Conservation (phyloP, 2,888 invertebrate species). For the Allolobophora icterica region DNA sequence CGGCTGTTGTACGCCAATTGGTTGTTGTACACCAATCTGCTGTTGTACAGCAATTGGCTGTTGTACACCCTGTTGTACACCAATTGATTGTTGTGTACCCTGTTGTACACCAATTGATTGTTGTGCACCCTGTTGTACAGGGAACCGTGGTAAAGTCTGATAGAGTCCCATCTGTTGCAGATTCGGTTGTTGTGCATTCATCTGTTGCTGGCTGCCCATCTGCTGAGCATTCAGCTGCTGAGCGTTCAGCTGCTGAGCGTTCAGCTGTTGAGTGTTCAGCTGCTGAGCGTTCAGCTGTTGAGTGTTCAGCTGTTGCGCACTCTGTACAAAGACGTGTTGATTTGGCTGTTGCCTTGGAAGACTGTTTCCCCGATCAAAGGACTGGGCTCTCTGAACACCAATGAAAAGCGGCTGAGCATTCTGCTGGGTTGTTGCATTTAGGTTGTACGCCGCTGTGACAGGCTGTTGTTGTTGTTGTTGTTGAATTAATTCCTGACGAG, state of each 20-base stretch:
- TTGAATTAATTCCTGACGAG: not conserved
- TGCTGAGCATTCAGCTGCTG: slow-evolving; percentile 18
- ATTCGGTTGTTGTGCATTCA: not conserved
- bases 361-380: not conserved
- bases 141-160: not conserved
- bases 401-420: not conserved
- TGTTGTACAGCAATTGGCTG: no score
- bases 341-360: not conserved
- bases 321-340: not conserved
- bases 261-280: not conserved
- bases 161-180: not conserved
- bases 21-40: not conserved
- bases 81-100: not conserved
- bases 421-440: not conserved
- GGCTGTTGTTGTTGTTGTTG: slow-evolving; percentile 25
- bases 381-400: not conserved
- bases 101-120: no score
- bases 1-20: no score
- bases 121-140: not conserved
- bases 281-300: slow-evolving; percentile 33
- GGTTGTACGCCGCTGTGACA: not conserved
- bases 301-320: not conserved
- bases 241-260: slow-evolving; percentile 33
- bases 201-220: slow-evolving; percentile 12
- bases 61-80: not conserved